Base-by-base conservation (phyloP, 64 coral and sea anemone genomes). In the Hydrozoanthus tunicans region DNA sequence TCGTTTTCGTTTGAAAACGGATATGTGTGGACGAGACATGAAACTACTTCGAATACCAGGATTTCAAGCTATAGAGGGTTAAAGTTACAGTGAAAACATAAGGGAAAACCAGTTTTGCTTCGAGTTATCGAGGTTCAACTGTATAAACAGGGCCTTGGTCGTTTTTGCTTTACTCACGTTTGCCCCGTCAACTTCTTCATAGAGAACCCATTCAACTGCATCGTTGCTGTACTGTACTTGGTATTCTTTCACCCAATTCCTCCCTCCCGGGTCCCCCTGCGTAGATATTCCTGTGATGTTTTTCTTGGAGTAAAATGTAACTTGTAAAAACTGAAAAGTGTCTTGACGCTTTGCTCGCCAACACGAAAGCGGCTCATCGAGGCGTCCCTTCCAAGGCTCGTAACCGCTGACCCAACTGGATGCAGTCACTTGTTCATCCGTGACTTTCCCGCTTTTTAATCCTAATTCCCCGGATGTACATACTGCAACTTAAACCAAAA, bases 231-330 rank as follows among this genome's bases (percentile, higher is more conserved):
- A 81, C 15, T 12, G 3, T n/a, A 81, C 78, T 81, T 81, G 56
- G 23, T 81, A 81, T 25, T 62, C 23, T 26, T 8, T 81, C 23
- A 81, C 24, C 78, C 78, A 81, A 59, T 59, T 81, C 56, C 61
- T 81, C 8, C 78, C 53, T 24, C 1, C 61, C 20, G 78, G 78
- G 58, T 81, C 78, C 23, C 78, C 78, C 78, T 81, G 78, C 25
- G 78, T 81, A 24, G 78, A 81, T 81, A 81, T 81, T 59, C 78
- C 78, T 8, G 78, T 81, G 23, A 81, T 25, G 3, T 62, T 61
- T 26, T 81, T 81, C 23, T 58, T 13, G 32, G 78, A 61, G 57
- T 17, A 58, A 80, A 80, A 80, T 4, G 51, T 32, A 61, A 80
- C 5, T 80, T 80, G 78, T 27, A 80, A 60, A 26, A 59, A 80